Conservation (phyloP, 2,888 invertebrate species). For the Palloptera scutellata region DNA sequence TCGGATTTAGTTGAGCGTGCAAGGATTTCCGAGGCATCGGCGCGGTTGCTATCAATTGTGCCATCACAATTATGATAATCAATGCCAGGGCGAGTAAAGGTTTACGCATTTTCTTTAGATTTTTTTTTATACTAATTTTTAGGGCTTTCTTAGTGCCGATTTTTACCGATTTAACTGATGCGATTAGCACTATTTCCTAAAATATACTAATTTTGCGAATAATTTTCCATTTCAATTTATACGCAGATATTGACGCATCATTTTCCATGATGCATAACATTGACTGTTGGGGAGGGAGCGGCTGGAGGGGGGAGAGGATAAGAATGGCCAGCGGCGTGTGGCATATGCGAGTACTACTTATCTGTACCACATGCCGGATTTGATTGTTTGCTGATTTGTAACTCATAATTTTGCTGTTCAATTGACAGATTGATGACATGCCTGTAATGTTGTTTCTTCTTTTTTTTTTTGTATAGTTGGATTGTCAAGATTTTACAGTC, state of each 20-base stretch:
- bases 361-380: constrained; percentile 31
- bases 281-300: background rate
- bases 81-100: constrained; percentile 31
- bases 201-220: constrained; percentile 37
- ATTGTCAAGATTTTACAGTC: constrained; percentile 20
- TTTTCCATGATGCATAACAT: background rate
- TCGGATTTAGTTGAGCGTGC: constrained; percentile 48
- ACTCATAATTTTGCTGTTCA: constrained; percentile 34
- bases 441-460: constrained; percentile 34
- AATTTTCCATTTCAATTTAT: constrained; percentile 37
- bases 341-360: too few relatives aligned
- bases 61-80: constrained; percentile 29
- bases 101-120: constrained; percentile 33
- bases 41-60: constrained; percentile 38
- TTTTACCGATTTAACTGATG: background rate
- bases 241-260: background rate
- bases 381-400: constrained; percentile 27
- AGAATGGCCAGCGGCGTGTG: constrained; percentile 30
- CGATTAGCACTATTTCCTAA: background rate
- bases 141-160: background rate
- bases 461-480: background rate
- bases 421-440: constrained; percentile 36
- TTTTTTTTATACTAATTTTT: background rate
- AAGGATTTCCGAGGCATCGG: constrained; percentile 37
- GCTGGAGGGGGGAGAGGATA: background rate